Conservation (phyloP, 2,888 invertebrate genomes). For the Ernsta delagoae region DNA sequence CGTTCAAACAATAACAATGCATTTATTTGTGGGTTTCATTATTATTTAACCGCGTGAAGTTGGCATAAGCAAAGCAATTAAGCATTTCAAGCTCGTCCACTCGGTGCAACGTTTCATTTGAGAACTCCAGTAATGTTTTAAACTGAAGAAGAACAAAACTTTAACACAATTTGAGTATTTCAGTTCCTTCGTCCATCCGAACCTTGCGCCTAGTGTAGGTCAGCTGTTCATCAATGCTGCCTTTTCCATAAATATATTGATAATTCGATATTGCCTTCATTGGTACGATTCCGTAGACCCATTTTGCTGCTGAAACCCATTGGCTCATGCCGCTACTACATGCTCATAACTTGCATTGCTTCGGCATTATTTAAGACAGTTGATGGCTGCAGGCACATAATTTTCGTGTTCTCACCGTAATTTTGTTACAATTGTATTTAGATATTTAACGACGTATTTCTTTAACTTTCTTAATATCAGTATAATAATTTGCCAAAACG, state of each 20-base stretch:
- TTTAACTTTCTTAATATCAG: neutral
- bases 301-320: constrained; percentile 23
- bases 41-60: constrained; percentile 30
- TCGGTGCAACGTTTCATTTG: constrained; percentile 28
- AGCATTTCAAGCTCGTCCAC: constrained; percentile 27
- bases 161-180: neutral
- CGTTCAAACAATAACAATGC: constrained; percentile 22
- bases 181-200: neutral
- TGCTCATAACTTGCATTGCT: constrained; percentile 32
- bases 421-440: neutral
- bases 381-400: constrained; percentile 4
- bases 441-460: neutral
- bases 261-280: constrained; percentile 22
- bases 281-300: constrained; percentile 6
- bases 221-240: constrained; percentile 29
- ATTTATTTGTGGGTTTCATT: constrained; percentile 28
- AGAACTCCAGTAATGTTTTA: neutral
- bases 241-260: neutral
- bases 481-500: too few species aligned
- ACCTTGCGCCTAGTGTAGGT: constrained; percentile 39
- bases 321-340: constrained; percentile 17
- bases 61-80: constrained; percentile 12
- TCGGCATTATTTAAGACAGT: constrained; percentile 20
- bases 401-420: neutral
- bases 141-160: neutral